Conservation (phyloP, 2,888 invertebrate species). For the Branchellion lobata region DNA sequence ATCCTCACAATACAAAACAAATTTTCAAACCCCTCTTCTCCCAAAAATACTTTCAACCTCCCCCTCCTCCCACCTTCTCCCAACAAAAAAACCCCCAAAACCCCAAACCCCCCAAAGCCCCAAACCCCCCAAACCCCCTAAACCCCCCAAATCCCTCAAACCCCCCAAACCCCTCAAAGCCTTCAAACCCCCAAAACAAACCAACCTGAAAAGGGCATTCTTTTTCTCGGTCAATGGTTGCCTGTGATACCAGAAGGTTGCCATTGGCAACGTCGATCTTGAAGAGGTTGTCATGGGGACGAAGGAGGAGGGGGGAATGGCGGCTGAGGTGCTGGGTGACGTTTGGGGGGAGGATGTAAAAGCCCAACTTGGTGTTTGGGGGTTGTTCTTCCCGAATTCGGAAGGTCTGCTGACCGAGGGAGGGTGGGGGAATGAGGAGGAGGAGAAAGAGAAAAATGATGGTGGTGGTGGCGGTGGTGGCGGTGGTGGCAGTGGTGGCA, state of each 20-base stretch:
- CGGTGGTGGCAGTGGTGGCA: background rate
- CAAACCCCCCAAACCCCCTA: background rate
- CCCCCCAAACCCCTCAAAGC: background rate
- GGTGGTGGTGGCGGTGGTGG: background rate
- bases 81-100: background rate
- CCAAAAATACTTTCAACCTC: too few relatives aligned
- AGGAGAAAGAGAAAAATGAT: background rate
- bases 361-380: background rate
- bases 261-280: background rate
- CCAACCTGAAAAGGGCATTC: conserved; percentile 23
- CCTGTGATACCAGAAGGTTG: conserved; percentile 1
- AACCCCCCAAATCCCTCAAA: background rate
- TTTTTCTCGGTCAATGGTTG: conserved; percentile 17
- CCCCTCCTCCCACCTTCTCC: background rate
- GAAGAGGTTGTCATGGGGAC: conserved; percentile 12
- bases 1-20: too few relatives aligned
- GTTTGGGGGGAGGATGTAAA: background rate
- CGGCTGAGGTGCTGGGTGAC: background rate
- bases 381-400: background rate
- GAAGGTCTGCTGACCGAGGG: background rate
- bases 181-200: background rate
- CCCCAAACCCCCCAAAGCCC: background rate
- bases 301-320: background rate
- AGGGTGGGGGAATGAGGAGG: background rate
- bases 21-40: too few relatives aligned